Percentiles rank a stretch among this genome's conserved stretches.
Evolutionary conservation across 2,113 vertebrate species (phyloP).

Genomic region (Poeciliopsis retropinna): DNA sequence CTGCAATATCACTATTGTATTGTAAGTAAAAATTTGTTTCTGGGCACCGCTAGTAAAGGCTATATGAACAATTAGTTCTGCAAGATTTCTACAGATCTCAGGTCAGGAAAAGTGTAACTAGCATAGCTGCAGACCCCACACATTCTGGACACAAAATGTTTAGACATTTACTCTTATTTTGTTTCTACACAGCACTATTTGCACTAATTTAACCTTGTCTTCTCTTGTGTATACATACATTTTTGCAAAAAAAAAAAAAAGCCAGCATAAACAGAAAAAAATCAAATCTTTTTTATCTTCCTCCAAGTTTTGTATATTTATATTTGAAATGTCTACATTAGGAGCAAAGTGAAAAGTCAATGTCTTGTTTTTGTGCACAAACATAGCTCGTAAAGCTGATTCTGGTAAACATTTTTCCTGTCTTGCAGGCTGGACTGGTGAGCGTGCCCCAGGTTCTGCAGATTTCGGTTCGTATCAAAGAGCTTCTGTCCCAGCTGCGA

Average conservation of each 20-base stretch:
- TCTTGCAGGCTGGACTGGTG: conserved; percentile 85
- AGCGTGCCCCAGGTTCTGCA: conserved; percentile 84
- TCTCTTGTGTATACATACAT: neutral
- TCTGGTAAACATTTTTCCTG: neutral
- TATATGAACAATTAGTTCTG: too few species aligned
- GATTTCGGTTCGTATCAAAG: conserved; percentile 84
- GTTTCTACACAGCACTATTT: neutral
- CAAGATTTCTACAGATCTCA: neutral
- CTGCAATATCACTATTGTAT: too few species aligned
- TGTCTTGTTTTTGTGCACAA: neutral
- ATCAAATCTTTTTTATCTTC: neutral
- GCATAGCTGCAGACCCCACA: neutral
- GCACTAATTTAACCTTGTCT: neutral
- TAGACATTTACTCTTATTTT: neutral
- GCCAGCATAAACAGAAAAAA: neutral
- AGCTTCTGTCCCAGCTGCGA: conserved; percentile 86
- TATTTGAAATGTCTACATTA: neutral
- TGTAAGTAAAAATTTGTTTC: too few species aligned
- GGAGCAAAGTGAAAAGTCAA: neutral
- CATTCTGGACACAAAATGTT: neutral
- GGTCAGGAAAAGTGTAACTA: neutral
- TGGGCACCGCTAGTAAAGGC: too few species aligned
- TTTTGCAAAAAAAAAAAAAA: neutral
- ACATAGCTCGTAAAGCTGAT: neutral
- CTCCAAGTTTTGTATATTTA: neutral